Conservation (phyloP, 2,113 vertebrate genomes). For the Raja brachyura region DNA sequence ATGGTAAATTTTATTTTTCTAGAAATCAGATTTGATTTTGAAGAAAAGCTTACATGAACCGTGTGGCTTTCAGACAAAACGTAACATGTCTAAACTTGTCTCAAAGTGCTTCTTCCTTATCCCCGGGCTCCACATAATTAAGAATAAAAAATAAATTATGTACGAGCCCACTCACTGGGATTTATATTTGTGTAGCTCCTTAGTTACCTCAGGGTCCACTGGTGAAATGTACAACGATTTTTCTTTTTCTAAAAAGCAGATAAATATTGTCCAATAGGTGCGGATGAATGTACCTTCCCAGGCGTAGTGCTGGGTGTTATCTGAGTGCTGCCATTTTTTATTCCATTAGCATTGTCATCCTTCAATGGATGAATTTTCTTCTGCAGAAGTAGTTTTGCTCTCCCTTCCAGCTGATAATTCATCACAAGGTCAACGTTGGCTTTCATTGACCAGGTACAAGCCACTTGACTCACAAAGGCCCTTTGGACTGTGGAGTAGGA, state of each 20-base stretch:
- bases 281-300: neutral
- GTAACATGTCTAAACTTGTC: slow-evolving; percentile 32
- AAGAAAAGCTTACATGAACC: neutral
- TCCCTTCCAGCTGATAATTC: neutral
- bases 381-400: neutral
- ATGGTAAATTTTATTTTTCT: neutral
- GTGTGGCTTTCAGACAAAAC: slow-evolving; percentile 20
- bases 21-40: neutral
- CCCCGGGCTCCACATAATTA: slow-evolving; percentile 37
- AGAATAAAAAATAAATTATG: slow-evolving; percentile 37
- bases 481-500: neutral
- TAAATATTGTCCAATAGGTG: neutral
- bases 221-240: neutral
- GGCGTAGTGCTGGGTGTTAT: neutral
- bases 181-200: slow-evolving; percentile 33
- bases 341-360: neutral
- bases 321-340: neutral
- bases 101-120: slow-evolving; percentile 33
- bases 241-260: neutral
- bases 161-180: neutral
- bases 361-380: neutral
- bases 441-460: neutral
- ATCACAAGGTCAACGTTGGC: neutral
- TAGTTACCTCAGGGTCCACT: slow-evolving; percentile 20
- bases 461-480: neutral